Percentiles rank a stretch among this genome's conserved stretches.
These are phyloP conservation scores for Ctenosaura bakeri DNA, from an alignment of 2,797 vertebrate species.

Conservation along the genomic window DNA sequence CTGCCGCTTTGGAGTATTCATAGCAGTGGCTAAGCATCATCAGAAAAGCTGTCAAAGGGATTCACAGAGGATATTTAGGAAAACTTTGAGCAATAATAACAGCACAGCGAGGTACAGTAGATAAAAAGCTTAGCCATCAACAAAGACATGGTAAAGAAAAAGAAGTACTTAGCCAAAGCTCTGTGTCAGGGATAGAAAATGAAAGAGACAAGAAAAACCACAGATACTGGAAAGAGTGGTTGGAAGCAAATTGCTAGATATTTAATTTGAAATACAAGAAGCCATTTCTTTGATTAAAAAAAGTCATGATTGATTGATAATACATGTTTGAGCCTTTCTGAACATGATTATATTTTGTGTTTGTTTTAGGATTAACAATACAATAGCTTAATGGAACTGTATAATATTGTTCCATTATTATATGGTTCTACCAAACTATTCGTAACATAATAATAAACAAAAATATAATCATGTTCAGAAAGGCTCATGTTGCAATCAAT, in stretches of 20 bases:
- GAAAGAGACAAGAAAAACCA: constrained; percentile 7
- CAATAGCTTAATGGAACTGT: neutral
- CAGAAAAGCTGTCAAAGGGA: constrained; percentile 39
- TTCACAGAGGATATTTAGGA: constrained; percentile 29
- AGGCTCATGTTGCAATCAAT: neutral
- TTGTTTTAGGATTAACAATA: neutral
- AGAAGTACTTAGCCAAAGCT: constrained; percentile 22
- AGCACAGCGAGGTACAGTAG: constrained; percentile 27
- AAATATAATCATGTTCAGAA: neutral
- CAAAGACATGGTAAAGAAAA: constrained; percentile 45
- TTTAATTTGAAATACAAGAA: constrained; percentile 10
- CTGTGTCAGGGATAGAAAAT: constrained; percentile 30
- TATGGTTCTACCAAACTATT: no score
- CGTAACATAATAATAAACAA: no score
- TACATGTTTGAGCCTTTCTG: neutral
- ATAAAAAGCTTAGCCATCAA: constrained; percentile 62
- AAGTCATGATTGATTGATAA: neutral
- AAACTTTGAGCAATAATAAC: constrained; percentile 53
- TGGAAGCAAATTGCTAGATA: constrained; percentile 30
- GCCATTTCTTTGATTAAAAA: neutral
- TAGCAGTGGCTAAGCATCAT: constrained; percentile 38
- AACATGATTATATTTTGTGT: constrained; percentile 7
- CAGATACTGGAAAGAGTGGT: constrained; percentile 30
- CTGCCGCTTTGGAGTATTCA: constrained; percentile 39
- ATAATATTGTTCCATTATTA: neutral